phyloP scores from a whole-genome alignment of 1,140 invertebrate species.

The Helicoverpa zea region DNA sequence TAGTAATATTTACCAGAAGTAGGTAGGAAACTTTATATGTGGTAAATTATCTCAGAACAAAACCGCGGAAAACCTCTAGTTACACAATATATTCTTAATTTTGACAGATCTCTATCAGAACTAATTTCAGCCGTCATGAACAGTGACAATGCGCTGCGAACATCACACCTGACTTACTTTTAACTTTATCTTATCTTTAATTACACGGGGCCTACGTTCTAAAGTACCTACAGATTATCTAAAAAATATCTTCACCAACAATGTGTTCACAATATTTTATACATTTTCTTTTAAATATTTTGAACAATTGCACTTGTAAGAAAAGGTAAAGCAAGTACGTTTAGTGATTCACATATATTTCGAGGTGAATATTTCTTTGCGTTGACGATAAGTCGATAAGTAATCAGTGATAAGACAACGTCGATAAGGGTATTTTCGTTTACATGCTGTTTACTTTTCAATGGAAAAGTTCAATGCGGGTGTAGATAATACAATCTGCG shows the following conservation, averaged over 20 bases:
- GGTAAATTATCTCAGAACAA: no score
- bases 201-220: constrained; percentile 26
- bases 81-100: not conserved
- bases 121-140: constrained; percentile 21
- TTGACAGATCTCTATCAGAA: not conserved
- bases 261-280: constrained; percentile 16
- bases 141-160: constrained; percentile 9
- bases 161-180: constrained; percentile 34
- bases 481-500: no score
- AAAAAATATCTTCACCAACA: constrained; percentile 26
- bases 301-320: constrained; percentile 8
- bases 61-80: no score
- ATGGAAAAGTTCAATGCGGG: not conserved
- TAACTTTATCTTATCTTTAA: constrained; percentile 40
- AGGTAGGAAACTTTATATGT: no score
- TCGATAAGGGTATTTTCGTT: constrained; percentile 66
- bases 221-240: constrained; percentile 29
- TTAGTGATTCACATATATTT: constrained; percentile 63
- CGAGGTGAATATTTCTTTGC: constrained; percentile 75
- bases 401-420: constrained; percentile 82
- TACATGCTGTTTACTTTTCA: constrained; percentile 64
- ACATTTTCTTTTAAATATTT: not conserved
- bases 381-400: constrained; percentile 78
- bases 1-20: no score
- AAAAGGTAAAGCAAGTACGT: not conserved